Percentiles rank a stretch among this genome's conserved stretches.
Conservation (phyloP, 2,113 vertebrate species). For the Varanus salvator region DNA sequence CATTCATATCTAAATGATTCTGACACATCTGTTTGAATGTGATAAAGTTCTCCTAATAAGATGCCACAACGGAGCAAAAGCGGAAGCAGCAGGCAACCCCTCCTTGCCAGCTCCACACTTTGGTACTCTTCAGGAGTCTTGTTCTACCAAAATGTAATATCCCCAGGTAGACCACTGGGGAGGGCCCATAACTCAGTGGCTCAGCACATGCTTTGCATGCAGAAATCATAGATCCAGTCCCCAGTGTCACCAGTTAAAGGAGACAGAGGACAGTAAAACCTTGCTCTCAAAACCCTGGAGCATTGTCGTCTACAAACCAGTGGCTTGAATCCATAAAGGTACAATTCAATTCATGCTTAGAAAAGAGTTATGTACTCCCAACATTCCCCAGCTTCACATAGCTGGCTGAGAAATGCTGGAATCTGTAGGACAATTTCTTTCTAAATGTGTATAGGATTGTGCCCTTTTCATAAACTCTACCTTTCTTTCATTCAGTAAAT, state of each 20-base stretch:
- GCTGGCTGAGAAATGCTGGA: no score
- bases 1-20: conserved; percentile 10
- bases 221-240: not conserved
- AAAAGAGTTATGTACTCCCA: no score
- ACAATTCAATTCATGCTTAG: no score
- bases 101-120: not conserved
- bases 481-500: not conserved
- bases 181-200: not conserved
- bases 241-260: not conserved
- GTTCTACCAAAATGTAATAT: not conserved
- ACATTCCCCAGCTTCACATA: no score
- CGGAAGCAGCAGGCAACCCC: not conserved
- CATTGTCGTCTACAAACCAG: not conserved
- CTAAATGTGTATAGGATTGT: no score
- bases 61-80: not conserved
- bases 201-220: not conserved
- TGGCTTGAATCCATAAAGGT: not conserved
- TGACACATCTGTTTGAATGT: not conserved
- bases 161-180: not conserved
- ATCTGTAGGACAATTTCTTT: no score
- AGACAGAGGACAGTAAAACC: not conserved
- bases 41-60: not conserved
- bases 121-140: not conserved
- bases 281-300: not conserved
- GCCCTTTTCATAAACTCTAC: no score